Evolutionary conservation across 2,797 vertebrate species (phyloP).

Genomic region (Simalia tracyae): DNA sequence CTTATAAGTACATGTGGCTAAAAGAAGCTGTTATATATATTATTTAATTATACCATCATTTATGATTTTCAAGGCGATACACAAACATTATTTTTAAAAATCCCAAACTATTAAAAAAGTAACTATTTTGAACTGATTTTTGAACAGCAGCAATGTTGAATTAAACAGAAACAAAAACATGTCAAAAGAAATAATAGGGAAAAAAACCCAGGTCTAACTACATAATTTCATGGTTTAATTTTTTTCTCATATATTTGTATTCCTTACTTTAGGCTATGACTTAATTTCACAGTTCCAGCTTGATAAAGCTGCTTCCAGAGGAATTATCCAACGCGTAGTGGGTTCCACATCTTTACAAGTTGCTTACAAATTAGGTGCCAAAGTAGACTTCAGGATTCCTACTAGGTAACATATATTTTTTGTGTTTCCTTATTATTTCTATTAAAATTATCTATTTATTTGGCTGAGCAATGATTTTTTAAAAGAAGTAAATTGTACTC

Average conservation of each 20-base stretch:
- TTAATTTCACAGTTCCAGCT: constrained; percentile 91
- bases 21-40: constrained; percentile 23
- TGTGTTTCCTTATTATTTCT: background rate
- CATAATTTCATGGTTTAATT: background rate
- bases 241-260: background rate
- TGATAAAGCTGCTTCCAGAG: constrained; percentile 83
- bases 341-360: constrained; percentile 80
- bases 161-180: background rate
- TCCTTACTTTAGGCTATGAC: constrained; percentile 79
- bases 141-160: background rate
- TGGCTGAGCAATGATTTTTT: background rate
- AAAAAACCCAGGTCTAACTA: background rate
- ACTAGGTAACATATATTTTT: constrained; percentile 75
- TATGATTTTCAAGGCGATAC: background rate
- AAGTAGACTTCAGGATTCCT: constrained; percentile 86
- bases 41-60: background rate
- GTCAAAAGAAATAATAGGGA: background rate
- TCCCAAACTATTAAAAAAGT: background rate
- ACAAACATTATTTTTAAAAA: background rate
- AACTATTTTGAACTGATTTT: background rate
- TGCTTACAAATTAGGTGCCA: constrained; percentile 82
- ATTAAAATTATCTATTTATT: background rate
- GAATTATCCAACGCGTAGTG: constrained; percentile 76
- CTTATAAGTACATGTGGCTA: constrained; percentile 54
- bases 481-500: background rate